Evolutionary conservation across 1,140 invertebrate genomes (phyloP).

Genomic region (Diachasmimorpha longicaudata): DNA sequence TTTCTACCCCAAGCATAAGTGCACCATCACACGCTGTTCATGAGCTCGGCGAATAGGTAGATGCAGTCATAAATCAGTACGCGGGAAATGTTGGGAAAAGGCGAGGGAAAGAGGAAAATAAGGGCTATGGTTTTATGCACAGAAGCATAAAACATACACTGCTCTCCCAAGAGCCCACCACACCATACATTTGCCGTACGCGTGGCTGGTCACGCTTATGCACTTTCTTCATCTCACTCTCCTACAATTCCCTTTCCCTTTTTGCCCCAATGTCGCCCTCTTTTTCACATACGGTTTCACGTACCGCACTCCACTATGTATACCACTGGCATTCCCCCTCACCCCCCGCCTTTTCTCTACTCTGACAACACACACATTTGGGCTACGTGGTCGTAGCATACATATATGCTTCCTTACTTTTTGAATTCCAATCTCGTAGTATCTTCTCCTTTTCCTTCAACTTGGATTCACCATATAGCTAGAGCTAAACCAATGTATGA

Average conservation of each 20-base stretch:
- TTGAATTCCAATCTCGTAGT: constrained; percentile 30
- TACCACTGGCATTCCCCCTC: not conserved
- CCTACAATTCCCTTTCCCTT: not conserved
- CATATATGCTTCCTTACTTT: constrained; percentile 23
- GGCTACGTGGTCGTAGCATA: constrained; percentile 2
- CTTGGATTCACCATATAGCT: not conserved
- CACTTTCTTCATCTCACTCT: constrained; percentile 9
- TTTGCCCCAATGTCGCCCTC: constrained; percentile 1
- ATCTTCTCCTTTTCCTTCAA: constrained; percentile 5
- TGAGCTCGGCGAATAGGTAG: not conserved
- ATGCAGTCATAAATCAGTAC: constrained; percentile 9
- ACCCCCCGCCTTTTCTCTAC: no score
- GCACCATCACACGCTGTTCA: not conserved
- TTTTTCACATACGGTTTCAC: constrained; percentile 10
- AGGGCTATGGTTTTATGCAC: not conserved
- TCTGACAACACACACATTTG: no score
- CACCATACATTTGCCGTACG: constrained; percentile 11
- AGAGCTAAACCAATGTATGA: not conserved
- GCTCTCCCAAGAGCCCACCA: not conserved
- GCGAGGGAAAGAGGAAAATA: not conserved
- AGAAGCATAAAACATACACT: constrained; percentile 14
- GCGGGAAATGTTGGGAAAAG: not conserved
- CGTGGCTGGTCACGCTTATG: constrained; percentile 10
- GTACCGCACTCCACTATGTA: not conserved
- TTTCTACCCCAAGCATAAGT: not conserved